Evolutionary conservation across 1,140 invertebrate genomes (phyloP).

Genomic region (Nasonia vitripennis): DNA sequence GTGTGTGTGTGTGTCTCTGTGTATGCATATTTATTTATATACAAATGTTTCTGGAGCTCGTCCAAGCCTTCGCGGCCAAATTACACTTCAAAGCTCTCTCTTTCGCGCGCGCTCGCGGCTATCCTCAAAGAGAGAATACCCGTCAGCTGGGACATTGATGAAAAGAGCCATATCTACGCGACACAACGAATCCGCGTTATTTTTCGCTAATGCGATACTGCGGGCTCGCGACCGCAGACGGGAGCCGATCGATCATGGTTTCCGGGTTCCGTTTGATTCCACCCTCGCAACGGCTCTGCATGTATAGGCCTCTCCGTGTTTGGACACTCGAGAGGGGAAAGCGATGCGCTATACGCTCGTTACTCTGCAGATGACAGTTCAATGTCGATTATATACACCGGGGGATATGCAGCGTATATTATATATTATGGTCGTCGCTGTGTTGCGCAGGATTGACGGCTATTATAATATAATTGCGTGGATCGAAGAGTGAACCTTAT

Average conservation of each 20-base stretch:
- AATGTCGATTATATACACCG: conserved; percentile 30
- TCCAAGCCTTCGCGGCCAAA: not conserved
- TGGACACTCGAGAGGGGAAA: not conserved
- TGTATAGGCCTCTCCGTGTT: not conserved
- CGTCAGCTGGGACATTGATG: not conserved
- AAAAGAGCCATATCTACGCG: not conserved
- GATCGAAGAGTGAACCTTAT: not conserved
- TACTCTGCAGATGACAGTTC: conserved; percentile 33
- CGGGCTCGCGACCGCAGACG: conserved; percentile 25
- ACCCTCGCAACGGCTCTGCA: not conserved
- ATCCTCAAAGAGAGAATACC: not conserved
- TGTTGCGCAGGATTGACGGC: not conserved
- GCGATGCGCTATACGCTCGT: conserved; percentile 13
- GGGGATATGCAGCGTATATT: not conserved
- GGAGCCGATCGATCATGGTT: conserved; percentile 35
- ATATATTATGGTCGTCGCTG: not conserved
- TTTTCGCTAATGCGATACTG: conserved; percentile 29
- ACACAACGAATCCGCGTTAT: not conserved
- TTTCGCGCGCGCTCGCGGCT: not conserved
- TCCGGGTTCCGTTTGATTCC: conserved; percentile 17
- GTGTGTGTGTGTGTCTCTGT: not conserved
- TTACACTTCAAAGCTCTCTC: not conserved
- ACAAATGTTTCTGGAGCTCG: not conserved
- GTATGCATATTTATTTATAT: not conserved
- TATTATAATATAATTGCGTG: not conserved